Conservation (phyloP, 2,113 vertebrate genomes). For the Bettongia penicillata region DNA sequence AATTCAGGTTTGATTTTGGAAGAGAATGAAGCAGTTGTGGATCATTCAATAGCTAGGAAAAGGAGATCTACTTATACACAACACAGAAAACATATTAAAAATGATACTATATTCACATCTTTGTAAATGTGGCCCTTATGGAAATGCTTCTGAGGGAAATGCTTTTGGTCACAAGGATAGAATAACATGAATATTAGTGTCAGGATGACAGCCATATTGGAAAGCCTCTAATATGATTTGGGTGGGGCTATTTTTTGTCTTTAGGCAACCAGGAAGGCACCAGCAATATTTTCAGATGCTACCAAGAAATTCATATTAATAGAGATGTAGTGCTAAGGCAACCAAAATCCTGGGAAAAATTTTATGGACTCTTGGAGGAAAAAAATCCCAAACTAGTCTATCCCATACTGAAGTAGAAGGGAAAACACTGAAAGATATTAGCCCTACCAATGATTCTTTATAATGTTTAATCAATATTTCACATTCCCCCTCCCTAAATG, state of each 20-base stretch:
- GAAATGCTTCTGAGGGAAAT: not conserved
- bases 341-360: not conserved
- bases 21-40: not conserved
- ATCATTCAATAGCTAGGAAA: not conserved
- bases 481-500: not conserved
- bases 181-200: not conserved
- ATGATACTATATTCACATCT: not conserved
- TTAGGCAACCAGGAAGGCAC: not conserved
- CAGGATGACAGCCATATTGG: not conserved
- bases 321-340: not conserved
- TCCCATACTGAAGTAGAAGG: not conserved
- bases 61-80: not conserved
- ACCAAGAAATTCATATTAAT: not conserved
- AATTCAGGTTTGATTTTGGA: not conserved
- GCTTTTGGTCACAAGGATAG: not conserved
- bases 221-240: not conserved
- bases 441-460: not conserved
- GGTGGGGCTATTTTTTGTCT: not conserved
- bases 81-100: not conserved
- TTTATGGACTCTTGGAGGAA: not conserved
- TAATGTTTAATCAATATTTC: not conserved
- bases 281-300: not conserved
- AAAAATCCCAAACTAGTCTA: not conserved
- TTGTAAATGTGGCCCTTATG: not conserved
- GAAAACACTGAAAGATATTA: not conserved